phyloP scores from a whole-genome alignment of 2,113 vertebrate genomes.

The Myrmophylax atrothorax region DNA sequence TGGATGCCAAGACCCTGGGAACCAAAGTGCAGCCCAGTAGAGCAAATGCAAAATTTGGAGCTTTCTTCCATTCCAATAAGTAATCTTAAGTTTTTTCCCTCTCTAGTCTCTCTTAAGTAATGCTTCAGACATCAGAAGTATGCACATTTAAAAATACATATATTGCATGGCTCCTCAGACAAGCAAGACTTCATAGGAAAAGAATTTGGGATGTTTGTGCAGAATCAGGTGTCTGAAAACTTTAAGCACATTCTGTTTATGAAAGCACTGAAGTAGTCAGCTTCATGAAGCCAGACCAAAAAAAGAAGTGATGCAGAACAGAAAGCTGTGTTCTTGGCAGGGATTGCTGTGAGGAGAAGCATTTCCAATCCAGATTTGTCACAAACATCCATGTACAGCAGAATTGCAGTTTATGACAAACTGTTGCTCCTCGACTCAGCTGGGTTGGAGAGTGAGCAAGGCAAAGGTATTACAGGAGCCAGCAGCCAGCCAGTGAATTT shows the following conservation, averaged over 20 bases:
- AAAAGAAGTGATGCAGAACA: constrained; percentile 64
- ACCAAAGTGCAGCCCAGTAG: constrained; percentile 17
- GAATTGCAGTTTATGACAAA: neutral
- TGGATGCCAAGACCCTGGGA: constrained; percentile 37
- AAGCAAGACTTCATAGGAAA: constrained; percentile 50
- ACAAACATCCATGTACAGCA: constrained; percentile 16
- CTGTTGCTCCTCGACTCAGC: neutral
- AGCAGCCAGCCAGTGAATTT: neutral
- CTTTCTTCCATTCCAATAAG: constrained; percentile 40
- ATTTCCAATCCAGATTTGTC: constrained; percentile 43
- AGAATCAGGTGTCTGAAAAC: constrained; percentile 64
- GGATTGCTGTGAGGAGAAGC: constrained; percentile 11
- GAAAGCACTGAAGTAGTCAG: constrained; percentile 36
- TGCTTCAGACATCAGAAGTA: constrained; percentile 42
- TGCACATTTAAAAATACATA: constrained; percentile 57
- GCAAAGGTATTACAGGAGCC: neutral
- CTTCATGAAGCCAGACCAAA: constrained; percentile 57
- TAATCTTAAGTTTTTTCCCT: too few relatives aligned
- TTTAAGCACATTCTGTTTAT: constrained; percentile 35
- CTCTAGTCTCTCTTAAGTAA: constrained; percentile 31
- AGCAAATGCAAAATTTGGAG: constrained; percentile 7
- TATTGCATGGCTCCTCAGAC: neutral
- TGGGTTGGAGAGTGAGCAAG: neutral
- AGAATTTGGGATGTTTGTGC: constrained; percentile 56
- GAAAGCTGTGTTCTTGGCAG: constrained; percentile 57